Conservation (phyloP, 2,113 vertebrate genomes). For the Peromyscus californicus region DNA sequence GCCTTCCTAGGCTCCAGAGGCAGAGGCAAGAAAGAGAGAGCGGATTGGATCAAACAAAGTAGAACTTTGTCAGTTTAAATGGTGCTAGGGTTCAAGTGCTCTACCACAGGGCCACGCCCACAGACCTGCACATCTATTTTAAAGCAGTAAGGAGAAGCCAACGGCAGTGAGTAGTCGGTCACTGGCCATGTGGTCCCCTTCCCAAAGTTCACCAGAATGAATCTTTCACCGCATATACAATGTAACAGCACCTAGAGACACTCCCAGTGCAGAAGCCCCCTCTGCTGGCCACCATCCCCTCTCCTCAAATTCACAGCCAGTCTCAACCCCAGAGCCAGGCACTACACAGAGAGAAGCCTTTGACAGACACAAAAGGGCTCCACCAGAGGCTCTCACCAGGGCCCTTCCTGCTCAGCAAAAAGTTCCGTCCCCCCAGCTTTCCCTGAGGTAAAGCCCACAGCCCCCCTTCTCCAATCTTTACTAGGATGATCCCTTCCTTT, state of each 20-base stretch:
- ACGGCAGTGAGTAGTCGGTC: not conserved
- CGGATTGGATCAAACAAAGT: not conserved
- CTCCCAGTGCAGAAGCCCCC: not conserved
- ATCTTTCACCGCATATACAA: not conserved
- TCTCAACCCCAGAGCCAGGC: not conserved
- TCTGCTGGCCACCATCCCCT: not conserved
- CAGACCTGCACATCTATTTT: not conserved
- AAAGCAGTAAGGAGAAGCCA: not conserved
- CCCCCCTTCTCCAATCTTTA: not conserved
- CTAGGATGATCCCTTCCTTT: not conserved
- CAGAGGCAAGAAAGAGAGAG: not conserved
- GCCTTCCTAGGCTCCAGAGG: not conserved
- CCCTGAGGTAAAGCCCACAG: not conserved
- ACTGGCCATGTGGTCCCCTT: not conserved
- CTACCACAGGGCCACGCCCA: not conserved
- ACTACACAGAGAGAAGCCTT: not conserved
- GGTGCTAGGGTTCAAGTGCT: not conserved
- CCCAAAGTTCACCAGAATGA: not conserved
- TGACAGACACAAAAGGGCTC: not conserved
- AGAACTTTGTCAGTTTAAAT: not conserved
- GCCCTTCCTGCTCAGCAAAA: not conserved
- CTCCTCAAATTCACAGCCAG: too few species aligned
- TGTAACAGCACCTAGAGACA: not conserved
- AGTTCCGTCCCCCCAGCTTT: not conserved
- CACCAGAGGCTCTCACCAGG: accelerated